Conservation (phyloP, 2,113 vertebrate species). For the Aptenodytes patagonicus region DNA sequence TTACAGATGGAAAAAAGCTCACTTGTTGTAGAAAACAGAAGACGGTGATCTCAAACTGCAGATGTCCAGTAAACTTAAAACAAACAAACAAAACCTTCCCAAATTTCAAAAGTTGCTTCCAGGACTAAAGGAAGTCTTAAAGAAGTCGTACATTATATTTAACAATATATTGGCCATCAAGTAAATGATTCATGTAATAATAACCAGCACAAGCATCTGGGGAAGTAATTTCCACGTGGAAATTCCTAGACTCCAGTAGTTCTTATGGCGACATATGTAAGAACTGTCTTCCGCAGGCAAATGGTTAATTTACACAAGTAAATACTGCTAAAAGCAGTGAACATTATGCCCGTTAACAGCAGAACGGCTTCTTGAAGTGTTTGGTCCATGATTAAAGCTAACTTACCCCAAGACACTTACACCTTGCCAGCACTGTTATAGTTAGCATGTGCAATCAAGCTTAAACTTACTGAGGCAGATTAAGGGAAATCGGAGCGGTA, state of each 20-base stretch:
- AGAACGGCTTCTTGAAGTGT: not conserved
- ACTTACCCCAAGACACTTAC: not conserved
- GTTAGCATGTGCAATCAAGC: no score
- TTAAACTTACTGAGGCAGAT: not conserved
- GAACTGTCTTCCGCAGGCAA: not conserved
- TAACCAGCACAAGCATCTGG: not conserved
- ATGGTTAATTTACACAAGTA: not conserved
- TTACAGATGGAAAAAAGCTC: not conserved
- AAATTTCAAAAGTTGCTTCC: not conserved
- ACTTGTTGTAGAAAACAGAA: not conserved
- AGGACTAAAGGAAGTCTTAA: not conserved
- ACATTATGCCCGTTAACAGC: not conserved
- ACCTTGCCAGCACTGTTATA: not conserved
- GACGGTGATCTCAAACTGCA: not conserved
- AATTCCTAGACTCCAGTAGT: not conserved
- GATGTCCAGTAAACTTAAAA: not conserved
- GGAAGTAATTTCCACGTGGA: not conserved
- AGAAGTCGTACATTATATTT: not conserved
- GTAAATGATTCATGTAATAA: not conserved
- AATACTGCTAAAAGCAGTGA: not conserved
- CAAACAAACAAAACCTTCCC: not conserved
- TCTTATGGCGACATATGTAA: rapidly evolving
- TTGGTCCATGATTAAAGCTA: not conserved
- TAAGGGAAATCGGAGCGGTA: not conserved
- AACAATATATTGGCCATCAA: not conserved